Evolutionary conservation across 1,140 invertebrate species (phyloP), one percentile per base, ranked within the genome.

Genomic region (Globodera rostochiensis): DNA sequence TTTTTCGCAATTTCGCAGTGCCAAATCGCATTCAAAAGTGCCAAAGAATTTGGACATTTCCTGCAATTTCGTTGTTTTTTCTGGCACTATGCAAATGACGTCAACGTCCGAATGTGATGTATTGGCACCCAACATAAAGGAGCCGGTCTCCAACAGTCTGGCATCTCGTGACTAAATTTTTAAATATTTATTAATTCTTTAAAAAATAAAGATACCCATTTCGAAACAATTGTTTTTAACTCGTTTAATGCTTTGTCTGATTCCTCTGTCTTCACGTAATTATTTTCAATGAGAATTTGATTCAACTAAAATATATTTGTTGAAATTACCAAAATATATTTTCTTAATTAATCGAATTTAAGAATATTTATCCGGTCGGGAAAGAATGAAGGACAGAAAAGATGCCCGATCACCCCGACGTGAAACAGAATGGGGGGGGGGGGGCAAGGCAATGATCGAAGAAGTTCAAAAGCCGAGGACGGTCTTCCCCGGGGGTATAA

Each of bases 1-100:
- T 13, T 64, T 15, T 1, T 64, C 15, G 57, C 57, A 64, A 6
- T 64, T 64, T 64, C 57, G 57, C 57, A 1, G 57, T 64, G 57
- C 11, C 57, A 64, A 64, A 64, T 64, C 57, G 57, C 57, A 64
- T 64, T 64, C 13, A 64, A 64, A 64, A 64, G 57, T 64, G 57
- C 57, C 57, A 5, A 64, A 64, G 57, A 64, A 64, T 64, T 64
- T 64, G 57, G 13, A 11, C 57, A n/a, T 3, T 64, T 13, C 57
- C 15, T 64, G 13, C 57, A 19, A 15, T 64, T 64, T 64, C 0
- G 57, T 64, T 64, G 11, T 64, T 19, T 64, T 64, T 19, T 64
- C 13, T 64, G 57, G 57, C 57, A 64, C 57, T 19, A 64, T 64
- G 13, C 19, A 64, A 64, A 64, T 64, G 13, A 64, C 0, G 57